These are phyloP conservation scores for Boleophthalmus pectinirostris DNA, from an alignment of 2,113 vertebrate species.

Conservation along the genomic window DNA sequence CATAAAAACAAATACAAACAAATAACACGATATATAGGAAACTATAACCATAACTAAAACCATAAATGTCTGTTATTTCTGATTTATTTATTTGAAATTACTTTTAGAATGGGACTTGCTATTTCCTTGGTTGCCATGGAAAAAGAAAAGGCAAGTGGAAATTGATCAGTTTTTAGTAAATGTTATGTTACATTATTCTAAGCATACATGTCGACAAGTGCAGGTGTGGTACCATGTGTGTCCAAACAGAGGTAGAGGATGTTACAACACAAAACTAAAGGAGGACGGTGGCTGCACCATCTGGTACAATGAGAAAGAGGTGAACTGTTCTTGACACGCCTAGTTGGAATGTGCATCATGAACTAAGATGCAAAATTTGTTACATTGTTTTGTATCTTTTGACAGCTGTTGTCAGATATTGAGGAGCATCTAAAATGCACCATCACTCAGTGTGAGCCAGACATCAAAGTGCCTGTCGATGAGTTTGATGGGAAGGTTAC, in stretches of 20 bases:
- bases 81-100: slow-evolving; percentile 20
- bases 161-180: background rate
- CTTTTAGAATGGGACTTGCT: slow-evolving; percentile 92
- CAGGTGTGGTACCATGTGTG: slow-evolving; percentile 99
- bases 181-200: background rate
- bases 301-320: slow-evolving; percentile 94
- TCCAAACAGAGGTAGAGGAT: slow-evolving; percentile 88
- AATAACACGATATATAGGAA: too few species aligned
- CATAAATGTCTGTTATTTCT: slow-evolving; percentile 6
- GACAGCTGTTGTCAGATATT: slow-evolving; percentile 89
- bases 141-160: slow-evolving; percentile 88
- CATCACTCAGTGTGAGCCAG: slow-evolving; percentile 93
- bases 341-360: background rate
- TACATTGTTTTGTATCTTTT: background rate
- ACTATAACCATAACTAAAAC: background rate
- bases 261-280: slow-evolving; percentile 93
- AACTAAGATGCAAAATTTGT: background rate
- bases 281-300: slow-evolving; percentile 97
- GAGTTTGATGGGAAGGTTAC: slow-evolving; percentile 98
- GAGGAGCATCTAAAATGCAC: slow-evolving; percentile 98
- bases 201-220: background rate
- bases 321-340: slow-evolving; percentile 11
- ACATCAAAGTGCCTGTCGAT: slow-evolving; percentile 94
- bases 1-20: too few species aligned
- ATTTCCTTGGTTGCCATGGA: slow-evolving; percentile 96